Evolutionary conservation across 2,113 vertebrate species (phyloP).

Genomic region (Gnathonemus longibarbis): DNA sequence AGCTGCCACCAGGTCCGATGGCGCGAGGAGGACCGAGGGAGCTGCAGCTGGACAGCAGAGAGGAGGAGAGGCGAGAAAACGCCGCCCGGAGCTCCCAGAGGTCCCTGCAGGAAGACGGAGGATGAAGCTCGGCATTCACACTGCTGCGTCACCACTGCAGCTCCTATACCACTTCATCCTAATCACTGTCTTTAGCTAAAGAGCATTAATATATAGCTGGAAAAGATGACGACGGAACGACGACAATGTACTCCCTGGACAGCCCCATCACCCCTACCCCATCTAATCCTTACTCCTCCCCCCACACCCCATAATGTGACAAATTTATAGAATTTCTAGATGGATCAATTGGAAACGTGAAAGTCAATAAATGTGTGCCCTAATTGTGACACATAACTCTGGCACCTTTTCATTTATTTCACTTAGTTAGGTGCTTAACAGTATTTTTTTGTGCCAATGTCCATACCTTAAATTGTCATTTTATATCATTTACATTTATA

Average conservation of each 20-base stretch:
- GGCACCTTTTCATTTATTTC: background rate
- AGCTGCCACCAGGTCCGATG: conserved; percentile 49
- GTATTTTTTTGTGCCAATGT: no score
- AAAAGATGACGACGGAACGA: background rate
- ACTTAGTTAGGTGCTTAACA: no score
- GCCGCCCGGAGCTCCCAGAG: conserved; percentile 73
- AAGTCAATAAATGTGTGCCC: background rate
- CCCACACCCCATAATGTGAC: background rate
- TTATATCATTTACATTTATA: no score
- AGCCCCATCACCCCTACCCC: background rate
- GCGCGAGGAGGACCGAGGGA: conserved; percentile 39
- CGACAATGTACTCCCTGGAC: background rate
- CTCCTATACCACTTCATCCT: background rate
- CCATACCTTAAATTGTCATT: no score
- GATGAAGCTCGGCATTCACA: background rate
- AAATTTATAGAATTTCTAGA: background rate
- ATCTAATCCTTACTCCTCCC: background rate
- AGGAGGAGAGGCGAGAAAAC: conserved; percentile 68
- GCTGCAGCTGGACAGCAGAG: conserved; percentile 61
- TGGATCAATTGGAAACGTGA: background rate
- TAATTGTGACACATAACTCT: background rate
- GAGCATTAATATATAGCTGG: conserved; percentile 9
- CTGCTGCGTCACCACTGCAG: background rate
- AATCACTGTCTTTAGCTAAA: background rate
- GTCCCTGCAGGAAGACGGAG: conserved; percentile 58